phyloP scores from a whole-genome alignment of 2,113 vertebrate genomes.

The Dolichallabes microphthalmus region DNA sequence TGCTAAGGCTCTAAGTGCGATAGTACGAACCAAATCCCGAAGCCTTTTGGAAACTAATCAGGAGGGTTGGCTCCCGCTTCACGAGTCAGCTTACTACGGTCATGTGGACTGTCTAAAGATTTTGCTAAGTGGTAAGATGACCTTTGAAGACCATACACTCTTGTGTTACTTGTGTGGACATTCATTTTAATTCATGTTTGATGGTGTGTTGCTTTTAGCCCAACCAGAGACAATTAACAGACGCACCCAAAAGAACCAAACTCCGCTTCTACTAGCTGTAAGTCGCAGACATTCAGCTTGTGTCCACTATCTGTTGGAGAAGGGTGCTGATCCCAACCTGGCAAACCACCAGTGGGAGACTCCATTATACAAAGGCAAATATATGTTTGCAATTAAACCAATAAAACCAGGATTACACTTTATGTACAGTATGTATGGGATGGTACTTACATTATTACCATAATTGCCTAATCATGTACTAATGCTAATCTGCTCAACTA shows the following conservation, averaged over 20 bases:
- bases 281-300: slow-evolving; percentile 72
- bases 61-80: slow-evolving; percentile 86
- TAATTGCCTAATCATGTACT: not conserved
- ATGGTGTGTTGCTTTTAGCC: slow-evolving; percentile 64
- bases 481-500: no score
- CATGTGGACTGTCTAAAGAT: slow-evolving; percentile 78
- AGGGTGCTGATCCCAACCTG: slow-evolving; percentile 80
- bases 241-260: slow-evolving; percentile 79
- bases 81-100: slow-evolving; percentile 85
- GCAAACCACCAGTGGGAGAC: slow-evolving; percentile 83
- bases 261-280: slow-evolving; percentile 79
- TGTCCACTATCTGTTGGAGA: slow-evolving; percentile 76
- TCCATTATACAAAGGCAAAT: slow-evolving; percentile 86
- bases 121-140: slow-evolving; percentile 78
- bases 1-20: slow-evolving; percentile 64
- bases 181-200: not conserved
- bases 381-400: not conserved
- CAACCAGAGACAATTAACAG: slow-evolving; percentile 81
- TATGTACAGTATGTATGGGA: not conserved
- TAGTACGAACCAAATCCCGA: slow-evolving; percentile 69
- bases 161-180: not conserved
- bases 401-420: not conserved
- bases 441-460: not conserved
- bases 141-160: not conserved
- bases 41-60: slow-evolving; percentile 77